These are phyloP conservation scores for Batillaria attramentaria DNA, from an alignment of 1,140 invertebrate species.

Conservation along the genomic window DNA sequence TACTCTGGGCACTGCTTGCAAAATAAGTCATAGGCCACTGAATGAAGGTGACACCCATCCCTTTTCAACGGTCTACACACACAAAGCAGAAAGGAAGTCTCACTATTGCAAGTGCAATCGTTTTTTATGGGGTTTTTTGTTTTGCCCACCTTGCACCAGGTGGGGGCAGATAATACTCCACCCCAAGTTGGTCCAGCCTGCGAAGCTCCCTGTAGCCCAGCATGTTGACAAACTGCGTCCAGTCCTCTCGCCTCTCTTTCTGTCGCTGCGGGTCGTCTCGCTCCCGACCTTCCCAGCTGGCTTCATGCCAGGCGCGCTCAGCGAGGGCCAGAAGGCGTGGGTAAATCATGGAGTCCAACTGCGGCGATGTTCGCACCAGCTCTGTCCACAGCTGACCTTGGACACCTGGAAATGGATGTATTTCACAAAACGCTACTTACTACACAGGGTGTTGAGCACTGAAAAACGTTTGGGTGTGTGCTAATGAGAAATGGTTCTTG, in stretches of 20 bases:
- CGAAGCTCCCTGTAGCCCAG: constrained; percentile 57
- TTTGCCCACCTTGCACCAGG: constrained; percentile 56
- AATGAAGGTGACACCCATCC: too few species aligned
- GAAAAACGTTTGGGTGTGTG: too few species aligned
- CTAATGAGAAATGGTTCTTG: too few species aligned
- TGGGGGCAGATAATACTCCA: constrained; percentile 59
- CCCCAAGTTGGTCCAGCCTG: constrained; percentile 47
- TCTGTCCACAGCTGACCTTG: constrained; percentile 64
- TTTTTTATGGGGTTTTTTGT: too few species aligned
- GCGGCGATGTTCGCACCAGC: constrained; percentile 51
- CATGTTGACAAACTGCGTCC: constrained; percentile 51
- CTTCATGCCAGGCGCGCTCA: constrained; percentile 63
- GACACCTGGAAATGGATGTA: constrained; percentile 55
- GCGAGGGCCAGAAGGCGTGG: constrained; percentile 62
- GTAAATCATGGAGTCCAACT: constrained; percentile 61
- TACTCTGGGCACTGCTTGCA: too few species aligned
- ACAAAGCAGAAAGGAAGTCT: too few species aligned
- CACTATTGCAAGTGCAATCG: too few species aligned
- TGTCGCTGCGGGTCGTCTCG: constrained; percentile 29
- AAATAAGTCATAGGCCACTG: too few species aligned
- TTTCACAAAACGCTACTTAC: too few species aligned
- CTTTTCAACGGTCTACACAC: too few species aligned
- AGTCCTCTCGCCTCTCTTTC: constrained; percentile 43
- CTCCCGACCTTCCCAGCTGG: constrained; percentile 53
- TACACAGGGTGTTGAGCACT: too few species aligned